Percentiles rank a stretch among this genome's conserved stretches.
phyloP scores from a whole-genome alignment of 2,113 vertebrate genomes.

The Plecturocebus donacophilus region DNA sequence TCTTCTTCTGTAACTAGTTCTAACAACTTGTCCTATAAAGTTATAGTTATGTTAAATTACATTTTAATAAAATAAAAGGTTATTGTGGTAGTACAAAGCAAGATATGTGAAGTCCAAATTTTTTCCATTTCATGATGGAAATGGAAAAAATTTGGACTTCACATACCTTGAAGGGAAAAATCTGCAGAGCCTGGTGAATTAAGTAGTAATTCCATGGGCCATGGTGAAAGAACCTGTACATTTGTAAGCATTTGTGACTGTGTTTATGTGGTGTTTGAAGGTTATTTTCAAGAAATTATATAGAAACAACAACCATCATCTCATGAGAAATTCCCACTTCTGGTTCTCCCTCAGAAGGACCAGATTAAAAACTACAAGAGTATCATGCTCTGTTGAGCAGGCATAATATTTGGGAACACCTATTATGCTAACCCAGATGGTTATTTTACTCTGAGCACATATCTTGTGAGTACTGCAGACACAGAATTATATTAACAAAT shows the following conservation, averaged over 20 bases:
- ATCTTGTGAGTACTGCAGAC: not conserved
- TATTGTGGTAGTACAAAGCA: not conserved
- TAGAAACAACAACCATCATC: not conserved
- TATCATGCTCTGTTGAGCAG: not conserved
- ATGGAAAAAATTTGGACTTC: not conserved
- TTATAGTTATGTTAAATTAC: not conserved
- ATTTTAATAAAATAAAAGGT: not conserved
- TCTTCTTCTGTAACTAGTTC: not conserved
- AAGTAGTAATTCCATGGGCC: not conserved
- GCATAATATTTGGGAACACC: not conserved
- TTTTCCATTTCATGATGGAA: not conserved
- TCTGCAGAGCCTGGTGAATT: not conserved
- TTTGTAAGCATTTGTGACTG: not conserved
- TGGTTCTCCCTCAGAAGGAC: not conserved
- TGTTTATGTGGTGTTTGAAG: not conserved
- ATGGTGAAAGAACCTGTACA: not conserved
- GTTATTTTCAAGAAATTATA: conserved; percentile 1
- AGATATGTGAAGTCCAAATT: too few species aligned
- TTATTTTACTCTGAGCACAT: conserved; percentile 30
- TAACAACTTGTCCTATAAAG: not conserved
- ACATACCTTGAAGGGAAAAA: not conserved
- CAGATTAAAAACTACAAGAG: not conserved
- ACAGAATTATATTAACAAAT: conserved; percentile 38
- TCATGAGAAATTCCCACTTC: conserved; percentile 2
- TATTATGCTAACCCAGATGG: not conserved